Evolutionary conservation across 1,140 invertebrate genomes (phyloP).

Genomic region (Bombus vancouverensis): DNA sequence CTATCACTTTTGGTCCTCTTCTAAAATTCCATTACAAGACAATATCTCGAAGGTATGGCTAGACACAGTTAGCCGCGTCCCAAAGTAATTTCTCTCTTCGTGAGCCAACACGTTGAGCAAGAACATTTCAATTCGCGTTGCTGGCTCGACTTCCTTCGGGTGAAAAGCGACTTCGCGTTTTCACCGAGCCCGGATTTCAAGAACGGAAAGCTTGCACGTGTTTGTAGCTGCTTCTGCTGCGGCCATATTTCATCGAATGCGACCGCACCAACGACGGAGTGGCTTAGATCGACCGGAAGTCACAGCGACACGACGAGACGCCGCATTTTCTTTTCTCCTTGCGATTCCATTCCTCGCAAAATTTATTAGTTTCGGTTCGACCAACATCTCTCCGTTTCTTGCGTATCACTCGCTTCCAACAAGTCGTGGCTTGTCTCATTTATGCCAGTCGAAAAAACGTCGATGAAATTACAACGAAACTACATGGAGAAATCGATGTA

Average conservation of each 20-base stretch:
- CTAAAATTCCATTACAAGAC: neutral
- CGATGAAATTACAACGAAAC: neutral
- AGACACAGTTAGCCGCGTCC: neutral
- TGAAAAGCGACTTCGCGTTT: neutral
- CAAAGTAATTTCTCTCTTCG: neutral
- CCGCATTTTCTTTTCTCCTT: constrained; percentile 28
- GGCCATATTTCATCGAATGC: constrained; percentile 45
- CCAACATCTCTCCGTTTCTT: neutral
- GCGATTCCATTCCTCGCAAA: constrained; percentile 7
- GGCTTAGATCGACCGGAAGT: constrained; percentile 44
- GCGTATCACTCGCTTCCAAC: neutral
- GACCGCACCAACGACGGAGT: constrained; percentile 17
- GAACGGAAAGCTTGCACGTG: constrained; percentile 4
- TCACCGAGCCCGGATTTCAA: neutral
- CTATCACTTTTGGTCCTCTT: neutral
- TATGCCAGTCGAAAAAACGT: neutral
- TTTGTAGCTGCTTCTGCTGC: neutral
- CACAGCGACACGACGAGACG: constrained; percentile 17
- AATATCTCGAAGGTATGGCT: neutral
- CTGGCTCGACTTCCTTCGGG: neutral
- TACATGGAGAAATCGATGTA: neutral
- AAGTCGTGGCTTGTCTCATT: neutral
- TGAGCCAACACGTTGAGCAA: neutral
- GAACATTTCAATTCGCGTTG: constrained; percentile 7
- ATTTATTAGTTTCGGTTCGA: constrained; percentile 39